Evolutionary conservation across 2,888 invertebrate species (phyloP).

Genomic region (Caenorhabditis auriculariae): DNA sequence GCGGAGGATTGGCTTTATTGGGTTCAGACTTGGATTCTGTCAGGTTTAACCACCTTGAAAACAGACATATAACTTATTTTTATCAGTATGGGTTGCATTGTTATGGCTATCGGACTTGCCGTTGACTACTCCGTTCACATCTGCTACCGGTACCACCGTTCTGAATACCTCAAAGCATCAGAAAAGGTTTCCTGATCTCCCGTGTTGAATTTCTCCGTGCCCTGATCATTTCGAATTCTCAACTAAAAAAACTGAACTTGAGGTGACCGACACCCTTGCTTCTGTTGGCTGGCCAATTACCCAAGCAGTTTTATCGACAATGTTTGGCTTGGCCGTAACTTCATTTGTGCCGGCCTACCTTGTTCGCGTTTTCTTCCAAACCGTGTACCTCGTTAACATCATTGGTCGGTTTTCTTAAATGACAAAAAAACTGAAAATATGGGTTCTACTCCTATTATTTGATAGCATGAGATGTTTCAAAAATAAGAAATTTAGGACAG

Average conservation of each 20-base stretch:
- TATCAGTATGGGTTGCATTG: conserved; percentile 60
- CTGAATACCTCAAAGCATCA: conserved; percentile 43
- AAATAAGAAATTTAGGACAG: no score
- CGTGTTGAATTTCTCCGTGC: no score
- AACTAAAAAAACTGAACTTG: neutral
- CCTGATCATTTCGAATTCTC: neutral
- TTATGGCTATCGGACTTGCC: conserved; percentile 62
- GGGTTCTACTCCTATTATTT: neutral
- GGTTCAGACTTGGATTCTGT: conserved; percentile 61
- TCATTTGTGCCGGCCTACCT: conserved; percentile 60
- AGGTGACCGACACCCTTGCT: conserved; percentile 57
- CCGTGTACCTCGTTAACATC: conserved; percentile 60
- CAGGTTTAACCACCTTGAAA: conserved; percentile 4
- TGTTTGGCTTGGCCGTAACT: conserved; percentile 49
- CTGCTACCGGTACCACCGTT: conserved; percentile 61
- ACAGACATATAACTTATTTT: neutral
- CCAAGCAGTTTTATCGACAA: conserved; percentile 60
- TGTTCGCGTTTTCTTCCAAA: conserved; percentile 63
- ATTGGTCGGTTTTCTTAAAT: conserved; percentile 33
- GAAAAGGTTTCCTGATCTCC: conserved; percentile 43
- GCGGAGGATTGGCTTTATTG: conserved; percentile 59
- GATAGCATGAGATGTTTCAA: neutral
- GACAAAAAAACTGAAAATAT: neutral
- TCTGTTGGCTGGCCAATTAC: conserved; percentile 61
- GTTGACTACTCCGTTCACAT: conserved; percentile 62